Conservation (phyloP, 2,797 vertebrate genomes). For the Aphelocoma californica region DNA sequence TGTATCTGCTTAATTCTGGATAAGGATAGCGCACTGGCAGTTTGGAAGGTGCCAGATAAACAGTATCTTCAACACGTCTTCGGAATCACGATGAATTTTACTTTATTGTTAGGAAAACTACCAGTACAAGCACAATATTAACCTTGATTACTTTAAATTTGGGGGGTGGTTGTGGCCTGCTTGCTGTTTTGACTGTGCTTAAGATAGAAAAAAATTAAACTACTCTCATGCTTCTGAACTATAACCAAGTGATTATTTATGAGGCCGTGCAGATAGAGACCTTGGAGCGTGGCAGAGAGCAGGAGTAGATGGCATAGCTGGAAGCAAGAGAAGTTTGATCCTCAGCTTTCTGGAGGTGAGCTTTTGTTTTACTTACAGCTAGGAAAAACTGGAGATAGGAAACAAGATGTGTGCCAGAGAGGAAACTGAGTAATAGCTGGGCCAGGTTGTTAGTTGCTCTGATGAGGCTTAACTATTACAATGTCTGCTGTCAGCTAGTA, state of each 20-base stretch:
- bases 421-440: constrained; percentile 10
- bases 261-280: not conserved
- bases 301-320: not conserved
- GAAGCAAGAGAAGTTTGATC: not conserved
- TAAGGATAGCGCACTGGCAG: not conserved
- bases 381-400: not conserved
- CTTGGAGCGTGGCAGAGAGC: not conserved
- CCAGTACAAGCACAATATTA: not conserved
- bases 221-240: not conserved
- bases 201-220: not conserved
- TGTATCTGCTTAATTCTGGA: not conserved
- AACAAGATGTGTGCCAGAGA: not conserved
- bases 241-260: not conserved
- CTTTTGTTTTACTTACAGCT: not conserved
- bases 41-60: not conserved
- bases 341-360: not conserved
- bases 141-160: not conserved
- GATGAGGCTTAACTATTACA: not conserved
- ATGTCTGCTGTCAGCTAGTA: not conserved
- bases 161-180: not conserved
- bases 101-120: not conserved
- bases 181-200: not conserved
- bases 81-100: fast-evolving
- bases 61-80: not conserved
- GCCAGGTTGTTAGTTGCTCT: not conserved